Percentiles rank a stretch among this genome's conserved stretches.
Conservation (phyloP, 2,113 vertebrate genomes). For the Gasterosteus nipponicus region DNA sequence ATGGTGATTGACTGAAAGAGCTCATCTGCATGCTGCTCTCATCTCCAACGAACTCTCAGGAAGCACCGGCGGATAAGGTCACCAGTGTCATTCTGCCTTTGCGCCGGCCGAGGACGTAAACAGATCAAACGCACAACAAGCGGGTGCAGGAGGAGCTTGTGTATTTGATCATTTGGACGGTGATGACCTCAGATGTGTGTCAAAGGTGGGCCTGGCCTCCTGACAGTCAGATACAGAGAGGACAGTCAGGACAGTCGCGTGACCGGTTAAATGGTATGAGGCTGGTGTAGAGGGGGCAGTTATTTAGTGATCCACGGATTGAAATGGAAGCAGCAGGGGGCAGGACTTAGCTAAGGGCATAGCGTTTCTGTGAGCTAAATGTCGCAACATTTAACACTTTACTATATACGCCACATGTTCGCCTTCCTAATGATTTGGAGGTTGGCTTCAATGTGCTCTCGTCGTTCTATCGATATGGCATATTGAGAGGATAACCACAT, state of each 20-base stretch:
- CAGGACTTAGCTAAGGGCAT: no score
- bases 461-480: no score
- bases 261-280: not conserved
- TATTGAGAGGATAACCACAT: no score
- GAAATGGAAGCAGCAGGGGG: no score
- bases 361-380: not conserved
- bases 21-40: slow-evolving; percentile 71
- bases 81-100: slow-evolving; percentile 63
- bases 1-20: slow-evolving; percentile 57
- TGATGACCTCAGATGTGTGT: slow-evolving; percentile 41
- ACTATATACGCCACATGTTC: not conserved
- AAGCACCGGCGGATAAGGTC: slow-evolving; percentile 71
- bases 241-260: not conserved
- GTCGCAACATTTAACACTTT: not conserved
- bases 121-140: slow-evolving; percentile 58
- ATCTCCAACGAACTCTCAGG: slow-evolving; percentile 57
- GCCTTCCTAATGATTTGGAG: no score
- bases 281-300: no score
- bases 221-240: slow-evolving; percentile 3
- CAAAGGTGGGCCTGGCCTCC: slow-evolving; percentile 13
- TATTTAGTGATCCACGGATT: no score
- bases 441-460: no score
- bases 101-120: slow-evolving; percentile 54
- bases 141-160: slow-evolving; percentile 7
- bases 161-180: slow-evolving; percentile 34